These are phyloP conservation scores for Semicossyphus pulcher DNA, from an alignment of 2,113 vertebrate genomes.

Conservation along the genomic window DNA sequence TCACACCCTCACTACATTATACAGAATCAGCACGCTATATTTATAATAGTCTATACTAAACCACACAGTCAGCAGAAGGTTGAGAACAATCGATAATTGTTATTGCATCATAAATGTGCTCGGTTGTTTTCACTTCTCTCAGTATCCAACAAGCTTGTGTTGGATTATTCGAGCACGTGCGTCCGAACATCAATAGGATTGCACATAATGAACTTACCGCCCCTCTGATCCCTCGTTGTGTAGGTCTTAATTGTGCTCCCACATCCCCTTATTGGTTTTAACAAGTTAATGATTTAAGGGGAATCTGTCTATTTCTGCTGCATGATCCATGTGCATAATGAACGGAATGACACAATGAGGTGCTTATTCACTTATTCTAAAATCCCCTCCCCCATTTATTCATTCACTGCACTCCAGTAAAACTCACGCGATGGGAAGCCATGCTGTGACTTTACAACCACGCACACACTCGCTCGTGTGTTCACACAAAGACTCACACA, in stretches of 20 bases:
- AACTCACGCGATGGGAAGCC: constrained; percentile 57
- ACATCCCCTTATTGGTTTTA: constrained; percentile 37
- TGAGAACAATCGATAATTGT: neutral
- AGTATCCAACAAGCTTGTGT: constrained; percentile 22
- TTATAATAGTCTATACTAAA: neutral
- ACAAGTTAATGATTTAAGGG: constrained; percentile 49
- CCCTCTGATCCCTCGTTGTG: constrained; percentile 47
- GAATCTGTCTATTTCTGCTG: constrained; percentile 14
- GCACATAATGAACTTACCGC: constrained; percentile 64
- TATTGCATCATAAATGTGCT: constrained; percentile 9
- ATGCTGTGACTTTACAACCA: constrained; percentile 53
- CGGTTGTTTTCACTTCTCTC: constrained; percentile 35
- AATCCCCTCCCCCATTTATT: constrained; percentile 55
- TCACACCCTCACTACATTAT: neutral
- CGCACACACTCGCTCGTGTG: neutral
- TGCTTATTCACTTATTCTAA: constrained; percentile 65
- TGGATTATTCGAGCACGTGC: constrained; percentile 58
- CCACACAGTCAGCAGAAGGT: neutral
- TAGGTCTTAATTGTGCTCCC: constrained; percentile 46
- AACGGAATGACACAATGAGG: constrained; percentile 54
- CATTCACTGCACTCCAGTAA: constrained; percentile 59
- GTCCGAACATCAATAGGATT: constrained; percentile 64
- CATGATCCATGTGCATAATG: constrained; percentile 9
- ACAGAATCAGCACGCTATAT: neutral
- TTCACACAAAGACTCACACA: constrained; percentile 10